Evolutionary conservation across 2,888 invertebrate genomes (phyloP).

Genomic region (Luperina nickerlii): DNA sequence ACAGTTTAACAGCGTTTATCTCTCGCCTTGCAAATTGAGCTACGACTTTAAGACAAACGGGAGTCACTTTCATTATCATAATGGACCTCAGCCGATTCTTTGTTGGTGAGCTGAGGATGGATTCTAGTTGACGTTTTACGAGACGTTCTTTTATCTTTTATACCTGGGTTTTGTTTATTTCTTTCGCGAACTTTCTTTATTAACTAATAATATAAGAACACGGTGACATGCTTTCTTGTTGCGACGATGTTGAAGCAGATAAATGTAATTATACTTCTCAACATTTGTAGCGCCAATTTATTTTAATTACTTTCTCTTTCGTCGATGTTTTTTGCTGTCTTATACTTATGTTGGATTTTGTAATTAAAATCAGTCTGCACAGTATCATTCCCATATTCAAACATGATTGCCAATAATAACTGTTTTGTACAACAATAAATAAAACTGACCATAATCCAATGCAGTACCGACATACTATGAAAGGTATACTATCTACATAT

Average conservation of each 20-base stretch:
- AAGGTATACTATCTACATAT: neutral
- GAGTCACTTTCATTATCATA: constrained; percentile 90
- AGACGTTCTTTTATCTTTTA: constrained; percentile 67
- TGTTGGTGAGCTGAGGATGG: constrained; percentile 85
- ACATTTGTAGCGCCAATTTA: neutral
- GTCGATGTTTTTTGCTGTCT: neutral
- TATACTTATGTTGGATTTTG: neutral
- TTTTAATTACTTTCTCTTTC: neutral
- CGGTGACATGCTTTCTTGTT: neutral
- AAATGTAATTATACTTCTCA: neutral
- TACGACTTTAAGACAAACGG: constrained; percentile 91
- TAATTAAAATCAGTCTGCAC: neutral
- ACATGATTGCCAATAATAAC: neutral
- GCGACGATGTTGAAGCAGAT: neutral
- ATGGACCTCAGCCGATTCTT: constrained; percentile 89
- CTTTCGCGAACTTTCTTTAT: constrained; percentile 52
- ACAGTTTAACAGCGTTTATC: constrained; percentile 91
- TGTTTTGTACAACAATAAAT: neutral
- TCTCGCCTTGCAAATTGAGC: constrained; percentile 91
- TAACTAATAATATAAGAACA: constrained; percentile 31
- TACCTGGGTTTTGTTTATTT: constrained; percentile 62
- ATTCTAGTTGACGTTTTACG: constrained; percentile 81
- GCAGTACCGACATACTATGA: neutral
- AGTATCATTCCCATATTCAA: neutral
- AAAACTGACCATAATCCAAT: neutral